These are phyloP conservation scores for Muscina levida DNA, from an alignment of 2,888 invertebrate genomes.

Conservation along the genomic window DNA sequence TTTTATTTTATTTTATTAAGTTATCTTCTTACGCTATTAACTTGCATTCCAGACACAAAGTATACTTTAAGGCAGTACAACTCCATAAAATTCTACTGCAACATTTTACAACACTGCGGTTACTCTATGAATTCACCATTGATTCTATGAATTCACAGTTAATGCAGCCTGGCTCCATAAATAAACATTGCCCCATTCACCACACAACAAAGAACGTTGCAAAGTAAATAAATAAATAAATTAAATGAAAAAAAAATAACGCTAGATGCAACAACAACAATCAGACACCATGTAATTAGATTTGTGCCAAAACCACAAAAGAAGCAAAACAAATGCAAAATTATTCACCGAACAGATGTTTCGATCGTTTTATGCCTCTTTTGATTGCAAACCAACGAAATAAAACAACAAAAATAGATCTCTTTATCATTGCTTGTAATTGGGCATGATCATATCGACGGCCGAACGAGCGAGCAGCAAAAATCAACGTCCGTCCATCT, in stretches of 20 bases:
- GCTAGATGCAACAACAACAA: background rate
- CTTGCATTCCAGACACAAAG: too few relatives aligned
- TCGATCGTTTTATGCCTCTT: background rate
- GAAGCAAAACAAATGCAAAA: background rate
- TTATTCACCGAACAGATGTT: conserved; percentile 4
- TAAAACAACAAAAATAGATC: conserved; percentile 1
- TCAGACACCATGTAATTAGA: too few relatives aligned
- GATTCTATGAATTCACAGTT: background rate
- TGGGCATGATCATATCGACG: conserved; percentile 1
- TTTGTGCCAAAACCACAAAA: conserved; percentile 19
- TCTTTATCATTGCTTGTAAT: background rate
- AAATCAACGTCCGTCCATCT: conserved; percentile 7
- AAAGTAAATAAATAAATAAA: background rate
- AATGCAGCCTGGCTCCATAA: background rate
- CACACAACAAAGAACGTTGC: conserved; percentile 22
- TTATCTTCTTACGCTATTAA: too few relatives aligned
- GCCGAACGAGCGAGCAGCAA: background rate
- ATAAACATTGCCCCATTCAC: background rate
- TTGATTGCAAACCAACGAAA: background rate
- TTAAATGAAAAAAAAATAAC: conserved; percentile 8
- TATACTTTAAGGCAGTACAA: too few relatives aligned
- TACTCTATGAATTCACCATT: background rate
- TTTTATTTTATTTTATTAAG: too few relatives aligned
- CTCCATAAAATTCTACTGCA: too few relatives aligned
- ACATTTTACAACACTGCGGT: too few relatives aligned